Conservation (phyloP, 2,888 invertebrate genomes). For the Ethmia dodecea region DNA sequence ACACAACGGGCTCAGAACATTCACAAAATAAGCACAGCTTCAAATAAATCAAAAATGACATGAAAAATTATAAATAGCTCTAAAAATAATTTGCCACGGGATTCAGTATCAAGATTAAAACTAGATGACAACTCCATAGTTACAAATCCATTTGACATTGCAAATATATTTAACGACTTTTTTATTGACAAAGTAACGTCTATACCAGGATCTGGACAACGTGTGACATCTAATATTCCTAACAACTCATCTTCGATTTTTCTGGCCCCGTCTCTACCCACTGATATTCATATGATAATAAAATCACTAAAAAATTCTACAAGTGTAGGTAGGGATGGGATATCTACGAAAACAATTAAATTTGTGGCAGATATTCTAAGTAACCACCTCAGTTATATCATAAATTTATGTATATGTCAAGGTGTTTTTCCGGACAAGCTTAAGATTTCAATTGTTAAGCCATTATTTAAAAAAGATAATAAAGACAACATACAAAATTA, state of each 20-base stretch:
- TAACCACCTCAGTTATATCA: conserved; percentile 3
- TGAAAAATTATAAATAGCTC: not conserved
- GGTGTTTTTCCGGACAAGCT: conserved; percentile 9
- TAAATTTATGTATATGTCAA: conserved; percentile 9
- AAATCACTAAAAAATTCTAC: conserved; percentile 10
- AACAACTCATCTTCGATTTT: not conserved
- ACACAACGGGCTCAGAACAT: conserved; percentile 2
- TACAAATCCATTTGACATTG: conserved; percentile 8
- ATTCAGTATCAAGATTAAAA: not conserved
- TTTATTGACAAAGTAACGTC: conserved; percentile 6
- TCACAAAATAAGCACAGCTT: not conserved
- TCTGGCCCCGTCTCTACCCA: conserved; percentile 8
- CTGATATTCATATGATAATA: conserved; percentile 9
- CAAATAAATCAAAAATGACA: not conserved
- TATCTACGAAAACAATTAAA: conserved; percentile 12
- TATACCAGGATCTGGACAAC: not conserved
- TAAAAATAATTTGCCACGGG: not conserved
- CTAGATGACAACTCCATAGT: not conserved
- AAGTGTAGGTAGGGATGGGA: conserved; percentile 12
- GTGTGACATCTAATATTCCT: not conserved
- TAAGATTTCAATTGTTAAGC: conserved; percentile 8
- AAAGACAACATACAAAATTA: conserved; percentile 6
- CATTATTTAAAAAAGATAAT: conserved; percentile 9
- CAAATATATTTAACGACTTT: conserved; percentile 8
- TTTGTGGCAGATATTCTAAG: not conserved